Conservation (phyloP, 1,140 invertebrate species). For the Bombyx mori region ASM3026992v2 NC_085133.1:2701001-2701500, state of each 20-base stretch:
- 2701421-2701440: constrained; percentile 55
- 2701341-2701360: constrained; percentile 33
- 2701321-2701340: constrained; percentile 29
- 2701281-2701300: constrained; percentile 24
- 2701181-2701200: constrained; percentile 63
- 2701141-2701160: constrained; percentile 22
- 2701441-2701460: constrained; percentile 63
- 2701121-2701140: constrained; percentile 46
- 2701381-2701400: constrained; percentile 19
- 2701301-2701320: constrained; percentile 15
- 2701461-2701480: constrained; percentile 68
- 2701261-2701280: constrained; percentile 61
- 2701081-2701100: too few relatives aligned
- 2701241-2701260: constrained; percentile 37
- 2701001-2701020: too few relatives aligned
- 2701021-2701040: too few relatives aligned
- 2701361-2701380: constrained; percentile 1
- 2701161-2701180: constrained; percentile 53
- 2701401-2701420: constrained; percentile 67
- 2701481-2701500: constrained; percentile 58
- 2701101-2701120: constrained; percentile 1
- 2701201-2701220: constrained; percentile 43
- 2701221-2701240: constrained; percentile 53
- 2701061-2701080: constrained; percentile 6
- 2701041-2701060: not conserved